These are phyloP conservation scores for Nomada hirtipes DNA, from an alignment of 2,888 invertebrate species.

Conservation along the genomic window DNA sequence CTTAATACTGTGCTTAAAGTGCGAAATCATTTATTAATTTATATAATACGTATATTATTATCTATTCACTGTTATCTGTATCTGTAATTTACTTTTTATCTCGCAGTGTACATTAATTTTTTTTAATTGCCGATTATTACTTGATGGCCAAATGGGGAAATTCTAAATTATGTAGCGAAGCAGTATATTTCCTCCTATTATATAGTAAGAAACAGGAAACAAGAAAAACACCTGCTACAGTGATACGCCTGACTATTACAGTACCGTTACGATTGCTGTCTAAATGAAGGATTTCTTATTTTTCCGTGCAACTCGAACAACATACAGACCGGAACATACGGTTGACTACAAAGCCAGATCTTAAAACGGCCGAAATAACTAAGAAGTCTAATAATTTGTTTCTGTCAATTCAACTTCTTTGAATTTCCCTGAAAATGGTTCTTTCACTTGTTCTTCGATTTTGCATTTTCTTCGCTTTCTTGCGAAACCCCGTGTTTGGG, in stretches of 20 bases:
- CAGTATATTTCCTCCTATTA: neutral
- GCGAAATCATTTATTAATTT: too few relatives aligned
- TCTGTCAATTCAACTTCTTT: neutral
- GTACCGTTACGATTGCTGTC: constrained; percentile 39
- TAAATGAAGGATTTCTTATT: constrained; percentile 37
- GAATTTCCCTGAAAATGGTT: neutral
- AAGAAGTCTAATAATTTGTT: constrained; percentile 4
- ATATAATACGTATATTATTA: too few relatives aligned
- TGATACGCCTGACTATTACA: constrained; percentile 9
- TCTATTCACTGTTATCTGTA: too few relatives aligned
- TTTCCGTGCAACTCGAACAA: constrained; percentile 31
- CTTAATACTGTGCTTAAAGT: too few relatives aligned
- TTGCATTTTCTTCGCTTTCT: constrained; percentile 19
- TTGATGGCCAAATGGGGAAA: too few relatives aligned
- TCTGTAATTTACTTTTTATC: too few relatives aligned
- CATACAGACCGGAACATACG: constrained; percentile 27
- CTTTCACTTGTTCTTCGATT: neutral
- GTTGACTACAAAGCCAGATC: constrained; percentile 12
- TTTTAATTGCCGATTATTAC: too few relatives aligned
- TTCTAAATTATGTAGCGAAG: too few relatives aligned
- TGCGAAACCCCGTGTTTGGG: neutral
- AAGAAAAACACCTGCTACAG: neutral
- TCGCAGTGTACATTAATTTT: too few relatives aligned
- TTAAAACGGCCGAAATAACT: constrained; percentile 3
- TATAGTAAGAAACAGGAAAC: neutral